Conservation (phyloP, 2,888 invertebrate genomes). For the Hemaris fuciformis region DNA sequence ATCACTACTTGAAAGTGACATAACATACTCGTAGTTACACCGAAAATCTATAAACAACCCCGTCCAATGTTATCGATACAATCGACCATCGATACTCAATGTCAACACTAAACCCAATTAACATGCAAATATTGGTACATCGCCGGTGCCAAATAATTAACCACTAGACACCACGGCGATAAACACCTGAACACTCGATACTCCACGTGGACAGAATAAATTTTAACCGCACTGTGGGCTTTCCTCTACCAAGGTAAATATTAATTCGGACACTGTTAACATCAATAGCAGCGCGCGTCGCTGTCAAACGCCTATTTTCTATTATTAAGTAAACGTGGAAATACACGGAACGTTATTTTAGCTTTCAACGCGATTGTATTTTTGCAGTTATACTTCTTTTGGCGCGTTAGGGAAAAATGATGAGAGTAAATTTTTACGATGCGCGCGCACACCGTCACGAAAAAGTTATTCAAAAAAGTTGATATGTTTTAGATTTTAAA, state of each 20-base stretch:
- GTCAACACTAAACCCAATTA: neutral
- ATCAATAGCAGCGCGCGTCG: neutral
- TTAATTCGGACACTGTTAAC: neutral
- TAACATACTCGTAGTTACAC: too few relatives aligned
- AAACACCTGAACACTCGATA: neutral
- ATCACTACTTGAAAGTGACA: too few relatives aligned
- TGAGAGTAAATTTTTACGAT: too few relatives aligned
- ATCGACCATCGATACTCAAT: neutral
- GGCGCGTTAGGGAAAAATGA: too few relatives aligned
- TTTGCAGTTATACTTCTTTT: too few relatives aligned
- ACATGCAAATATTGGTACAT: neutral
- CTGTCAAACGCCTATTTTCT: slow-evolving; percentile 1
- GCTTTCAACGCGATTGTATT: neutral
- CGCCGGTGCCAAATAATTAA: neutral
- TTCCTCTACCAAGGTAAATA: neutral
- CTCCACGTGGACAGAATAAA: neutral
- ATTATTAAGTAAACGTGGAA: neutral
- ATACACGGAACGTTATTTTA: neutral
- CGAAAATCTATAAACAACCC: too few relatives aligned
- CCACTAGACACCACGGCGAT: too few relatives aligned
- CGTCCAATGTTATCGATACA: too few relatives aligned
- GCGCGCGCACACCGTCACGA: too few relatives aligned
- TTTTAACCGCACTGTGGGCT: neutral
- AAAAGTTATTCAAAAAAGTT: too few relatives aligned
- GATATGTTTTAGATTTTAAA: too few relatives aligned